Conservation (phyloP, 2,113 vertebrate genomes). For the Nibea coibor region DNA sequence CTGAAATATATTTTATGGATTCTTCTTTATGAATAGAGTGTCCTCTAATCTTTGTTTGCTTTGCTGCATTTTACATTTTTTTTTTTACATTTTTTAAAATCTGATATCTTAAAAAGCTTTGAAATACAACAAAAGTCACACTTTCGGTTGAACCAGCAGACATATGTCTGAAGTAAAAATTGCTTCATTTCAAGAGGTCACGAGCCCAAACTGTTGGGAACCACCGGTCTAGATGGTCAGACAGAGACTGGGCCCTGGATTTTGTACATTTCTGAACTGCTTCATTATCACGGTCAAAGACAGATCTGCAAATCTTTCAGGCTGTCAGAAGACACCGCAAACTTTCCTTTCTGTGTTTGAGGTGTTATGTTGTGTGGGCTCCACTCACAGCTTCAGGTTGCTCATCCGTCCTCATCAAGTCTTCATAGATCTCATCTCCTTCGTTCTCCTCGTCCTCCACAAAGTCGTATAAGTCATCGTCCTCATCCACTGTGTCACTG, state of each 20-base stretch:
- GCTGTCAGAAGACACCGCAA: not conserved
- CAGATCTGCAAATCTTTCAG: not conserved
- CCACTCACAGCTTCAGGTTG: conserved; percentile 78
- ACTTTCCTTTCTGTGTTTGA: not conserved
- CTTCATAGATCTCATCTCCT: conserved; percentile 93
- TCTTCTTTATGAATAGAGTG: not conserved
- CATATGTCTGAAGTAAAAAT: not conserved
- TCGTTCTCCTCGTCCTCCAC: conserved; percentile 90
- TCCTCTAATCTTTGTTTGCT: not conserved
- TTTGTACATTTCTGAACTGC: not conserved
- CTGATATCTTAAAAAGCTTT: not conserved
- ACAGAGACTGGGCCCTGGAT: not conserved
- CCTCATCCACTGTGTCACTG: conserved; percentile 91
- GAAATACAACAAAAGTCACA: not conserved
- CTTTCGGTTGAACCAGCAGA: not conserved
- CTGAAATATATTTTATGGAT: too few relatives aligned
- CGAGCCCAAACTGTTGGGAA: not conserved
- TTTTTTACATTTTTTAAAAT: too few relatives aligned
- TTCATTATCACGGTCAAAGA: not conserved
- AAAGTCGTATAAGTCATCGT: conserved; percentile 92
- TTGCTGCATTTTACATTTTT: not conserved
- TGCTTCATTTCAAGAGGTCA: not conserved
- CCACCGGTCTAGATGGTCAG: not conserved
- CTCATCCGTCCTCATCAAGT: conserved; percentile 88
- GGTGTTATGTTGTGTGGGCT: not conserved